Evolutionary conservation across 2,113 vertebrate genomes (phyloP).

Genomic region (Pseudorectes ferrugineus): DNA sequence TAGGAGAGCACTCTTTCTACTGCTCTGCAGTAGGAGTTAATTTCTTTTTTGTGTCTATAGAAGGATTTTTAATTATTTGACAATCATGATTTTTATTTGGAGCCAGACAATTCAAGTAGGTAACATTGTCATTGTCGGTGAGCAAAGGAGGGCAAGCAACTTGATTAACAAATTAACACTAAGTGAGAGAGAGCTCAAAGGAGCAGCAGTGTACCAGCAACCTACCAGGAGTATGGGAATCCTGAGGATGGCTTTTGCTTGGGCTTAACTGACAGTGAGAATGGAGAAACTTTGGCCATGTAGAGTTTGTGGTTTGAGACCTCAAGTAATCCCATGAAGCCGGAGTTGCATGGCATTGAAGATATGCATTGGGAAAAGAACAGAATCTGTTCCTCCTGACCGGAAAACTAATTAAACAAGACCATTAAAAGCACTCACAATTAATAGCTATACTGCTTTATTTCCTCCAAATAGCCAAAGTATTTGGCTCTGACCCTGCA

Average conservation of each 20-base stretch:
- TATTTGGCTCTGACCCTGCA: not conserved
- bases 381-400: not conserved
- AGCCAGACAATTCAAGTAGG: not conserved
- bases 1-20: not conserved
- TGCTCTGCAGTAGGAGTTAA: not conserved
- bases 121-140: not conserved
- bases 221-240: not conserved
- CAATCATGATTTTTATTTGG: not conserved
- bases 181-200: not conserved
- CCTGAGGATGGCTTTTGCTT: not conserved
- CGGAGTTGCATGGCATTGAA: not conserved
- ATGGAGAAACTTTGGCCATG: not conserved
- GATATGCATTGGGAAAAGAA: fast-evolving
- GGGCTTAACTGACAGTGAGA: not conserved
- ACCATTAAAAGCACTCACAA: not conserved
- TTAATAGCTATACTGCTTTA: not conserved
- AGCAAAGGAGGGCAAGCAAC: not conserved
- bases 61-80: not conserved
- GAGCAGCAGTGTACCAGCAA: not conserved
- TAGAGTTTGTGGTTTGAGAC: not conserved
- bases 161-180: not conserved
- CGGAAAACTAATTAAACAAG: not conserved
- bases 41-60: not conserved
- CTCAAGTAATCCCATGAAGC: not conserved
- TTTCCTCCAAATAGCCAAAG: not conserved